Percentiles rank a stretch among this genome's conserved stretches.
These are phyloP conservation scores for Augochlorella aurata DNA, from an alignment of 2,888 invertebrate species.

Conservation along the genomic window DNA sequence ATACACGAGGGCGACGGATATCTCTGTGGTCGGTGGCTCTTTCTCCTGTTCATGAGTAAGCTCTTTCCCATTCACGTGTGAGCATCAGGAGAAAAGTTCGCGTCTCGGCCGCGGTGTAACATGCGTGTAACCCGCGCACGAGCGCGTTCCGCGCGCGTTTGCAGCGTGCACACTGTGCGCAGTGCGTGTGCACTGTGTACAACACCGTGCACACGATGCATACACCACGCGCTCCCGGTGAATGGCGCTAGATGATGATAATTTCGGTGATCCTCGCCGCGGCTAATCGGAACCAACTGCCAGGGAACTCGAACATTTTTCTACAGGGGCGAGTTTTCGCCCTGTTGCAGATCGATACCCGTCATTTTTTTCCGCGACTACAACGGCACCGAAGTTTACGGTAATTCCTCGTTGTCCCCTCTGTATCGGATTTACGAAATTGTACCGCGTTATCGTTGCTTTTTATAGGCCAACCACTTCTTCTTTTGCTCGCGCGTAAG, in stretches of 20 bases:
- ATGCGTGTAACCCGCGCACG: conserved; percentile 56
- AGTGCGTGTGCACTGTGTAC: neutral
- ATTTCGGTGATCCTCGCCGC: conserved; percentile 48
- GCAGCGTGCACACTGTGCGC: conserved; percentile 17
- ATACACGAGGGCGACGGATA: neutral
- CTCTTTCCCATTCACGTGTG: conserved; percentile 55
- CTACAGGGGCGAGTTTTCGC: neutral
- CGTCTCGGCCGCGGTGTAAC: conserved; percentile 49
- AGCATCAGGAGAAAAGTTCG: conserved; percentile 37
- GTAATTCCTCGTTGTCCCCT: neutral
- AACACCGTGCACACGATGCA: neutral
- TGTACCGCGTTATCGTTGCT: neutral
- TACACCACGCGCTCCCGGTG: conserved; percentile 29
- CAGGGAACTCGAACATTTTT: conserved; percentile 17
- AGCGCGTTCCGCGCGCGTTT: conserved; percentile 43
- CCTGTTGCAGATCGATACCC: neutral
- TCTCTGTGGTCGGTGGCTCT: conserved; percentile 44
- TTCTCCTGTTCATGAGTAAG: conserved; percentile 46
- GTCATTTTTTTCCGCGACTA: conserved; percentile 1
- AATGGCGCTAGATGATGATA: conserved; percentile 59
- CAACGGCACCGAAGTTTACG: neutral
- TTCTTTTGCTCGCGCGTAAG: neutral
- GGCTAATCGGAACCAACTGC: conserved; percentile 27
- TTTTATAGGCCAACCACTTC: neutral
- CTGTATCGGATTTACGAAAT: neutral